Base-by-base conservation (phyloP, 2,888 invertebrate genomes). In the Trilocha varians region DNA sequence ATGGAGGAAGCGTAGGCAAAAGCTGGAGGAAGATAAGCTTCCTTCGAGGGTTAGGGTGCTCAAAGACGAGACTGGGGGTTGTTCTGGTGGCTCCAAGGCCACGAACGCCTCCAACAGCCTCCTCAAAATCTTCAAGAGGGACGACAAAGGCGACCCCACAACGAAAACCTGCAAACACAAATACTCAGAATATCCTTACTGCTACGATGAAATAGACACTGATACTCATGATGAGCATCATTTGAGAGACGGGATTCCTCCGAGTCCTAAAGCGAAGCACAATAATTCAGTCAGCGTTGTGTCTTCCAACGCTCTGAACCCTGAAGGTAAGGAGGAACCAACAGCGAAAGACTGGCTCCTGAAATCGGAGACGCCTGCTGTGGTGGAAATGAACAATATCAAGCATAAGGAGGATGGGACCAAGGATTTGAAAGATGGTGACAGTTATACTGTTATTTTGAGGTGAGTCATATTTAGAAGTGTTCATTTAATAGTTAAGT, bases 111-210 rank as follows among this genome's bases (percentile, higher is more conserved):
- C 80, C 0, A 82, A 77, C 47, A 64, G 80, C 0, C 48, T 87
- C 0, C 53, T 84, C 61, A 86, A 80, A 45, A 78, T 85, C 14
- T 83, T 84, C 40, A 84, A 82, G 42, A 63, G 71, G 9, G 82
- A 84, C 2, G 83, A 84, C 0, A 80, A 83, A 15, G 55, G 66
- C 0, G 84, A 83, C 49, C 78, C 82, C 0, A 83, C 79, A 0
- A 82, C 91, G 46, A 93, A 93, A 52, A 89, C 93, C 14, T 95
- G 95, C 68, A 95, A 94, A 73, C 94, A 95, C 57, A 94, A 93
- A 64, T 95, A 95, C 62, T 94, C 94, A n/a, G 93, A 94, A 33
- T 94, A 94, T 70, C 94, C 94, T 0, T 94, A 94, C 65, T 94
- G 94, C 60, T 95, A 95, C 52, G 94, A 93, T 53, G 95, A 94